These are phyloP conservation scores for Papilio aristodemus DNA, from an alignment of 1,140 invertebrate genomes.

Conservation along the genomic window DNA sequence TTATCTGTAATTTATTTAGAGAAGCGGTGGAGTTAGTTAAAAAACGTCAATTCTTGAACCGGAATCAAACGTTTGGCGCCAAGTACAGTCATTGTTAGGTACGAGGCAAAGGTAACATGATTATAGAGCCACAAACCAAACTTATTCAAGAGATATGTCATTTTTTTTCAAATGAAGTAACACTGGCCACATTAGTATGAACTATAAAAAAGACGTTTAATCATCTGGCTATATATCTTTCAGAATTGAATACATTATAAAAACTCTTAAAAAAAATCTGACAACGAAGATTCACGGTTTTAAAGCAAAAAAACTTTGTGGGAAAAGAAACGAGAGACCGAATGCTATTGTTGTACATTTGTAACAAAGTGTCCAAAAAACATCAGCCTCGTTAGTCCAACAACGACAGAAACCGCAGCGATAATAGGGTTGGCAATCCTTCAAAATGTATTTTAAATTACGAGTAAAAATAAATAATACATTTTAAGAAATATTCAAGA, in stretches of 20 bases:
- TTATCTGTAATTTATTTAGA: constrained; percentile 31
- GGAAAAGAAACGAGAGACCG: neutral
- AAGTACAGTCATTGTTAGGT: constrained; percentile 13
- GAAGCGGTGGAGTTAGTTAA: constrained; percentile 23
- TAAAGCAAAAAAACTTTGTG: neutral
- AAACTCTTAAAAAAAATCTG: neutral
- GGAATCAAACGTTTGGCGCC: constrained; percentile 19
- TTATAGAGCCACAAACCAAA: neutral
- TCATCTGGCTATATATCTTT: no score
- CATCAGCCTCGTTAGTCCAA: constrained; percentile 24
- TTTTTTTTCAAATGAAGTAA: no score
- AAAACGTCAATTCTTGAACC: constrained; percentile 28
- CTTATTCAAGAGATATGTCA: no score
- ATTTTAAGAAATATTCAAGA: no score
- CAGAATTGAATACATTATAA: no score
- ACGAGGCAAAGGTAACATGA: constrained; percentile 19
- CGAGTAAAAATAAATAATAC: neutral
- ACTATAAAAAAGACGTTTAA: no score
- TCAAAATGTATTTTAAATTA: neutral
- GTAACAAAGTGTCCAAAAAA: constrained; percentile 27
- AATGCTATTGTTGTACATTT: constrained; percentile 14
- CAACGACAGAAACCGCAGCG: constrained; percentile 24
- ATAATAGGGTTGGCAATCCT: constrained; percentile 13
- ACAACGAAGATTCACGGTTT: neutral
- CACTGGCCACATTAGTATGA: no score